These are phyloP conservation scores for Netelia fuscicornis DNA, from an alignment of 2,888 invertebrate genomes.

Conservation along the genomic window DNA sequence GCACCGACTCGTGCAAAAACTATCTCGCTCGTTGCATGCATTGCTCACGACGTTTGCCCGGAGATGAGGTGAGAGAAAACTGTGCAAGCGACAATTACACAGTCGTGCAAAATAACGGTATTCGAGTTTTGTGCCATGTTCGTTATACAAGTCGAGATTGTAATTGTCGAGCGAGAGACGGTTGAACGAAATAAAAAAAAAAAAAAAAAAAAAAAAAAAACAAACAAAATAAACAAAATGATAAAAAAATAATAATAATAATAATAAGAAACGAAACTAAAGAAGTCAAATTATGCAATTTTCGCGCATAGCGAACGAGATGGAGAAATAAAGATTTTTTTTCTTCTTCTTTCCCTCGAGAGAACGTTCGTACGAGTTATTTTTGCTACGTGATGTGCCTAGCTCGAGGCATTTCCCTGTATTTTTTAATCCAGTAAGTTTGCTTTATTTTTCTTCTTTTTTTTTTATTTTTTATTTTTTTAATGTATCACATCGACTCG, in stretches of 20 bases:
- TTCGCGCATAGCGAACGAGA: background rate
- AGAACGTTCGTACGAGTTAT: conserved; percentile 48
- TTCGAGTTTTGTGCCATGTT: conserved; percentile 11
- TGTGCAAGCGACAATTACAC: conserved; percentile 51
- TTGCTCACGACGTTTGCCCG: background rate
- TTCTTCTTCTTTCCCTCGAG: conserved; percentile 7
- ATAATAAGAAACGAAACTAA: background rate
- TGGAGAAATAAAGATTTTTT: background rate
- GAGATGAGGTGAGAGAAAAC: conserved; percentile 4
- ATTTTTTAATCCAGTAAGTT: background rate
- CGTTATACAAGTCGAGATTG: conserved; percentile 29
- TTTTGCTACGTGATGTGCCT: conserved; percentile 37
- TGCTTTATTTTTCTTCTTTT: background rate
- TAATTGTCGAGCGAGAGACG: conserved; percentile 45
- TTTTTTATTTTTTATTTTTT: conserved; percentile 8
- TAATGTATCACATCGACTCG: background rate
- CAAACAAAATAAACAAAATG: background rate
- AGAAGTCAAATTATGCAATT: conserved; percentile 17
- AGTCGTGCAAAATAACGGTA: conserved; percentile 39
- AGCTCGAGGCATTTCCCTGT: conserved; percentile 6
- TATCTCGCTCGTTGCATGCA: background rate
- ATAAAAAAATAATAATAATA: background rate
- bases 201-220: background rate
- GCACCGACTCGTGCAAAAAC: background rate
- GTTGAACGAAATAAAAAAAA: background rate